phyloP scores from a whole-genome alignment of 2,888 invertebrate species.

The Drosophila merina region DNA sequence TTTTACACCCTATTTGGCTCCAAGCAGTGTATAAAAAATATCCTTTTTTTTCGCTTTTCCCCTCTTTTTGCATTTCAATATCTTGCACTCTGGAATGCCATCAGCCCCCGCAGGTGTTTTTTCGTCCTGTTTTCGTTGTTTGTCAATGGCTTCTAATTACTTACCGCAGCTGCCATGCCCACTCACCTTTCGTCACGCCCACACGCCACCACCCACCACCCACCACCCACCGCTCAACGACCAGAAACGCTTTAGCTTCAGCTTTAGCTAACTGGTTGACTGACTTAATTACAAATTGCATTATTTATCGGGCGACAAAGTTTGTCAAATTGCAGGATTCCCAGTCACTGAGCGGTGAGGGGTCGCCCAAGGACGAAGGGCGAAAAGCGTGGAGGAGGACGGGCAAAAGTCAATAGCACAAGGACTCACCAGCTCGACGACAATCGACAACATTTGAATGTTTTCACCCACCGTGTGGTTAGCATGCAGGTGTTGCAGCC shows the following conservation, averaged over 20 bases:
- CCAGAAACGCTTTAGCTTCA: background rate
- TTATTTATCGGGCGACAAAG: slow-evolving; percentile 76
- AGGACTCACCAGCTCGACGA: slow-evolving; percentile 40
- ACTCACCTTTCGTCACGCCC: background rate
- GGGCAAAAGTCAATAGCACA: background rate
- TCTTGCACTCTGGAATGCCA: slow-evolving; percentile 8
- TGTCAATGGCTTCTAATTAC: slow-evolving; percentile 38
- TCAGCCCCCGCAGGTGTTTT: background rate
- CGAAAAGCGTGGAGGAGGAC: background rate
- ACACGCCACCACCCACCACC: background rate
- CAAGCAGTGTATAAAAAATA: slow-evolving; percentile 29
- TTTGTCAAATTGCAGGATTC: slow-evolving; percentile 71
- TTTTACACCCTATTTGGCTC: slow-evolving; percentile 22
- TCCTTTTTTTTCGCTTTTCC: slow-evolving; percentile 9
- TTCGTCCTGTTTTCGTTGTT: slow-evolving; percentile 29
- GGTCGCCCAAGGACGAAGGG: slow-evolving; percentile 8
- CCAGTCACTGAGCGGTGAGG: background rate
- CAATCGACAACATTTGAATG: slow-evolving; percentile 64
- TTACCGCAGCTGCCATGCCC: slow-evolving; percentile 22
- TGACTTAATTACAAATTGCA: slow-evolving; percentile 80
- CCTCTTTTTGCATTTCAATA: slow-evolving; percentile 20
- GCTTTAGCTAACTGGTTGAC: slow-evolving; percentile 53
- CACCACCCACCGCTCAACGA: slow-evolving; percentile 1
- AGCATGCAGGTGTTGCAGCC: slow-evolving; percentile 22
- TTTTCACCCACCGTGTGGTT: slow-evolving; percentile 21